Evolutionary conservation across 1,140 invertebrate genomes (phyloP).

Genomic region (Papilio glaucus): DNA sequence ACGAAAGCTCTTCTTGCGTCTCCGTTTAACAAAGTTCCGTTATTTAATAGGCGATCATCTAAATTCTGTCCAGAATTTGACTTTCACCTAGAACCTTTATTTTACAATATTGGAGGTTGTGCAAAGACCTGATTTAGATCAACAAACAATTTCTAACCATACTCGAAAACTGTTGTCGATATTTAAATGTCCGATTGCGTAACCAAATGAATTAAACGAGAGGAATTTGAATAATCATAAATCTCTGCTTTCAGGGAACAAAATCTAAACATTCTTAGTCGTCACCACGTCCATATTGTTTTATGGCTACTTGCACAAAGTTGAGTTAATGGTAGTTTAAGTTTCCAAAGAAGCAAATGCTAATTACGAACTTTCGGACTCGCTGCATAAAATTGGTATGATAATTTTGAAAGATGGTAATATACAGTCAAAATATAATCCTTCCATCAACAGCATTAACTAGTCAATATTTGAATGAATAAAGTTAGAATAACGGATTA

Average conservation of each 20-base stretch:
- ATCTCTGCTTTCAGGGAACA: no score
- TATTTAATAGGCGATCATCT: no score
- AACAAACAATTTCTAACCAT: no score
- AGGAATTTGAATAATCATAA: no score
- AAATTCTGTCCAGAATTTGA: no score
- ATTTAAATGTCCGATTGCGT: no score
- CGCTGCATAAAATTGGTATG: neutral
- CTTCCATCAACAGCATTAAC: neutral
- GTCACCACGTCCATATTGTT: neutral
- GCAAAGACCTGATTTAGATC: no score
- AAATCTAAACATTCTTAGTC: neutral
- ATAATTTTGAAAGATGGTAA: neutral
- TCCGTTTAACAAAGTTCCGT: neutral
- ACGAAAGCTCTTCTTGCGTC: slow-evolving; percentile 5
- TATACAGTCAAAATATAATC: neutral
- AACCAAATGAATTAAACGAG: no score
- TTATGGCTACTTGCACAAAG: slow-evolving; percentile 1
- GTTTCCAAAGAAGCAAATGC: neutral
- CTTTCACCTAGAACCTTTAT: no score
- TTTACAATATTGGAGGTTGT: no score
- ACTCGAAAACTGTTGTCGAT: no score
- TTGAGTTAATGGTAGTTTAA: neutral
- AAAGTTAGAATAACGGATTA: slow-evolving; percentile 4
- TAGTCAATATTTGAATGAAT: slow-evolving; percentile 3
- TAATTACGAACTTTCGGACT: neutral